Percentiles rank a stretch among this genome's conserved stretches.
phyloP scores from a whole-genome alignment of 2,113 vertebrate species.

The Takifugu bimaculatus region DNA sequence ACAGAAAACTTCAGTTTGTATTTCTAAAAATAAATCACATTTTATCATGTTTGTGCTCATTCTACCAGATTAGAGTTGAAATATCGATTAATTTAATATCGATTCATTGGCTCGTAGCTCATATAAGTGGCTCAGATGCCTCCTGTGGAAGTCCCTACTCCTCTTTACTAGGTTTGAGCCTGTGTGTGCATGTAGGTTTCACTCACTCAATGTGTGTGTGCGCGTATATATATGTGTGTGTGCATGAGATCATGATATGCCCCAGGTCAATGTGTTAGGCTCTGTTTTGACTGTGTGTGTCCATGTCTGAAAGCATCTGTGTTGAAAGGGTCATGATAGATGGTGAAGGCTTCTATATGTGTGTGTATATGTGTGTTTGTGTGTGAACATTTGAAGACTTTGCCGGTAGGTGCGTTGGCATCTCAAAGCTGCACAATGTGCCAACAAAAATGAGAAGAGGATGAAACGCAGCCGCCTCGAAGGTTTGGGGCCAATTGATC shows the following conservation, averaged over 20 bases:
- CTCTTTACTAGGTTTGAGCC: no score
- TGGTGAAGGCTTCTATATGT: slow-evolving; percentile 39
- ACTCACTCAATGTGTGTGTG: slow-evolving; percentile 2
- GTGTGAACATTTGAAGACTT: slow-evolving; percentile 21
- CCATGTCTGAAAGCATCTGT: slow-evolving; percentile 31
- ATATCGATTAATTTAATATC: no score
- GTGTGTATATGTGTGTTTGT: slow-evolving; percentile 11
- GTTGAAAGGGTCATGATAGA: slow-evolving; percentile 26
- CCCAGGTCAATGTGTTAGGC: slow-evolving; percentile 4
- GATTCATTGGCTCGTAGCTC: no score
- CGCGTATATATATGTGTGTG: slow-evolving; percentile 3
- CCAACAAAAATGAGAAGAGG: slow-evolving; percentile 38
- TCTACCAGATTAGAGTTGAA: no score
- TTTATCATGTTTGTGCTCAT: no score
- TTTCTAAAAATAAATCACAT: no score
- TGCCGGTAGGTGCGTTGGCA: slow-evolving; percentile 46
- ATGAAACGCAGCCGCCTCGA: slow-evolving; percentile 46
- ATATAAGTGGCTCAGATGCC: no score
- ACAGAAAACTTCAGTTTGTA: no score
- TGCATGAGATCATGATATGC: slow-evolving; percentile 31
- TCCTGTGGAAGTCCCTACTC: no score
- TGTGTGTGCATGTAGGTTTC: neutral
- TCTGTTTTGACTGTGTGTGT: slow-evolving; percentile 9
- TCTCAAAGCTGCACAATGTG: slow-evolving; percentile 42
- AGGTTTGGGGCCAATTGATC: slow-evolving; percentile 35